These are phyloP conservation scores for Sarcophaga peregrina DNA, from an alignment of 1,140 invertebrate genomes.

Conservation along the genomic window DNA sequence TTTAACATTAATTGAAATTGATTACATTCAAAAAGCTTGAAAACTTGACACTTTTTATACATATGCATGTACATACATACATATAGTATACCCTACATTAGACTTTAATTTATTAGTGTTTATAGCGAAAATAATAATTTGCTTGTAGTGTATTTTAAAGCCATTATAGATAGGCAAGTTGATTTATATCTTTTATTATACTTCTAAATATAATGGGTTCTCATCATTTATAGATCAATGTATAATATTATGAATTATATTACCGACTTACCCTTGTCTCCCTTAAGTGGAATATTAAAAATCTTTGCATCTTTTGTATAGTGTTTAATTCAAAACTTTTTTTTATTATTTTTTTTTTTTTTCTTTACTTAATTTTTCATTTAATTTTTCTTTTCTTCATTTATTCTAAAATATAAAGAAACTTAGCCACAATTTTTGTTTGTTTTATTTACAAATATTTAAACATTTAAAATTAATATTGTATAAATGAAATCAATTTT, in stretches of 20 bases:
- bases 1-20: constrained; percentile 27
- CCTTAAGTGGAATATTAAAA: no score
- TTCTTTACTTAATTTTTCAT: background rate
- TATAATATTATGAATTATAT: no score
- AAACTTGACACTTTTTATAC: constrained; percentile 8
- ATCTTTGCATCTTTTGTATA: background rate
- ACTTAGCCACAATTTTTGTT: background rate
- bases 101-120: no score
- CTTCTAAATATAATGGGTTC: no score
- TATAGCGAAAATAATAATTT: no score
- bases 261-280: no score
- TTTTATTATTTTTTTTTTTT: background rate
- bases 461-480: background rate
- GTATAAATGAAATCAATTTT: background rate
- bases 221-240: no score
- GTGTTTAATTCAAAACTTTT: background rate
- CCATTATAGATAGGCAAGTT: no score
- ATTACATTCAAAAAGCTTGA: constrained; percentile 22
- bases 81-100: background rate
- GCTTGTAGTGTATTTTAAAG: no score
- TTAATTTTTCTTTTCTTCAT: background rate
- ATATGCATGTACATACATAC: no score
- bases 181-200: no score
- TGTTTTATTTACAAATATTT: background rate
- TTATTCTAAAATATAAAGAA: background rate